Conservation (phyloP, 2,797 vertebrate genomes). For the Crenichthys baileyi region DNA sequence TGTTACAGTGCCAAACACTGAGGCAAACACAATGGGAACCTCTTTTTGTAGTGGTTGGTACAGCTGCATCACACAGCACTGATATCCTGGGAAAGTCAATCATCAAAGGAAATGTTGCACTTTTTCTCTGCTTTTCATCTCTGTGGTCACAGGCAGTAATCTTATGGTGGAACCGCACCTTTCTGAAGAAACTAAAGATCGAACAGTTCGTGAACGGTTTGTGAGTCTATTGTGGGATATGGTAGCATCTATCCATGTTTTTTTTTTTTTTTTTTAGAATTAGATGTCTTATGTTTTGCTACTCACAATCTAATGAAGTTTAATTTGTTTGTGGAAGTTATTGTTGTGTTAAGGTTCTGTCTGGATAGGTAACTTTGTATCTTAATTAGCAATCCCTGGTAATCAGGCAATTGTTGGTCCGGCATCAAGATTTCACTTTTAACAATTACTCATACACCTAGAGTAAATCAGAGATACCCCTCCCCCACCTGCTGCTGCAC, state of each 20-base stretch:
- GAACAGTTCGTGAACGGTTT: conserved; percentile 26
- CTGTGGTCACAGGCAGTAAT: conserved; percentile 21
- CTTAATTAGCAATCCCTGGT: conserved; percentile 13
- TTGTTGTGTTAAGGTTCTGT: background rate
- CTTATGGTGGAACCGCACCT: conserved; percentile 43
- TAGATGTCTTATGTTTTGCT: background rate
- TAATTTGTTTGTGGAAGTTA: conserved; percentile 8
- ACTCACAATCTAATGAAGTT: background rate
- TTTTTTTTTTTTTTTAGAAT: background rate
- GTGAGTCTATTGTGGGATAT: conserved; percentile 6
- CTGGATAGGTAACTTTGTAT: background rate
- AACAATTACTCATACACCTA: background rate
- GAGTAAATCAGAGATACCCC: background rate
- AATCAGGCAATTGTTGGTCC: background rate
- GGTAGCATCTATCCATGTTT: background rate
- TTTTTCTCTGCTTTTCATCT: conserved; percentile 50
- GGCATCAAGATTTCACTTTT: background rate
- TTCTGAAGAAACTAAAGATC: conserved; percentile 25
- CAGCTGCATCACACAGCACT: conserved; percentile 13
- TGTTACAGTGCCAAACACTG: conserved; percentile 11
- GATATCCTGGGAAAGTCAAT: conserved; percentile 44
- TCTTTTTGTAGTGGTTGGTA: conserved; percentile 24
- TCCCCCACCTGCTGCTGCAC: background rate
- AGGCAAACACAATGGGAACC: conserved; percentile 43
- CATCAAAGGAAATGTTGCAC: conserved; percentile 42